Evolutionary conservation across 2,113 vertebrate species (phyloP).

Genomic region (Xiphophorus couchianus): DNA sequence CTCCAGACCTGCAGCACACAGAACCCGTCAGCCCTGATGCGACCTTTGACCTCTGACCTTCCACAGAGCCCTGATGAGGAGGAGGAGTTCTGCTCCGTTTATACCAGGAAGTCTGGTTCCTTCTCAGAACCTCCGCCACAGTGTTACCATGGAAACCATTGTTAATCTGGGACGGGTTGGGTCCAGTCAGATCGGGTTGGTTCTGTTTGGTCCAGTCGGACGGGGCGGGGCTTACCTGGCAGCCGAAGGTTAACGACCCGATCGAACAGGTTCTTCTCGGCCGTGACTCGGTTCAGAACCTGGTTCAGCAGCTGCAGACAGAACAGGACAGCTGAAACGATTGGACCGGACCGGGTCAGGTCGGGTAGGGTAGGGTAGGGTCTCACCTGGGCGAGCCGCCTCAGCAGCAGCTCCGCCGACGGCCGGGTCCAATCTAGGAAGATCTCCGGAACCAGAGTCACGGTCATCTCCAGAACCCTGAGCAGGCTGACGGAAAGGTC

Average conservation of each 20-base stretch:
- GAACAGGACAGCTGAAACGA: background rate
- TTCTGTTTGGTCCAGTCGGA: no score
- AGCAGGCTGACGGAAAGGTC: constrained; percentile 97
- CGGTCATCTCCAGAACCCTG: constrained; percentile 96
- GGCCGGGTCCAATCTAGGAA: constrained; percentile 94
- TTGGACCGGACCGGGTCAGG: no score
- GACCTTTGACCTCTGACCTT: no score
- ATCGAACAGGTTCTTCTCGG: constrained; percentile 76
- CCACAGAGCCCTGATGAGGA: no score
- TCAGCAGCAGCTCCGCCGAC: constrained; percentile 92
- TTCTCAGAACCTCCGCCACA: no score
- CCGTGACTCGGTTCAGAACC: constrained; percentile 74
- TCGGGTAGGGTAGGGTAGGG: background rate
- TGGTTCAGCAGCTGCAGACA: constrained; percentile 70
- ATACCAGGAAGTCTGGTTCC: no score
- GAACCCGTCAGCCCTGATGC: background rate
- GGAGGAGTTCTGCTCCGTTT: no score
- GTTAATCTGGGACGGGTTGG: no score
- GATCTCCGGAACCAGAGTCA: constrained; percentile 93
- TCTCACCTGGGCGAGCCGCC: constrained; percentile 92
- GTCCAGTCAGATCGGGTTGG: no score
- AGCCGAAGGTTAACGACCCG: constrained; percentile 74
- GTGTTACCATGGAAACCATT: no score
- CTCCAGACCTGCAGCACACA: constrained; percentile 89
- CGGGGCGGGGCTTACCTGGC: constrained; percentile 57